A percentile compares a stretch with the other conserved stretches of the same genome.
Evolutionary conservation across 2,113 vertebrate genomes (phyloP).

Genomic region (Beaufortia kweichowensis): DNA sequence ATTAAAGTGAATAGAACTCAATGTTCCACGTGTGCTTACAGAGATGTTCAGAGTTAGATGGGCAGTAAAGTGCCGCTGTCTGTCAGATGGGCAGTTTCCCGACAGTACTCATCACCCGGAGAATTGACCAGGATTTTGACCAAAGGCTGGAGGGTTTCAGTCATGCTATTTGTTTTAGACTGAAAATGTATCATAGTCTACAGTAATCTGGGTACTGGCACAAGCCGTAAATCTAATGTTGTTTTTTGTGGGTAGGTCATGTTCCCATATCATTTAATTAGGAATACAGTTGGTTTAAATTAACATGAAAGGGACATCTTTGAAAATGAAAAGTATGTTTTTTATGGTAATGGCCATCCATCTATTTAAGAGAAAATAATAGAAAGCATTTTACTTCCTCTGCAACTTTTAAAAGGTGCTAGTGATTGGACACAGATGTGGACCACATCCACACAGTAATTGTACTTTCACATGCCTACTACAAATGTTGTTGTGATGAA

Average conservation of each 20-base stretch:
- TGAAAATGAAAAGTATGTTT: too few species aligned
- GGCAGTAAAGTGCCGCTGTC: slow-evolving; percentile 53
- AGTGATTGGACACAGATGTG: slow-evolving; percentile 38
- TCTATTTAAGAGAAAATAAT: slow-evolving; percentile 65
- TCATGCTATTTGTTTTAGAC: background rate
- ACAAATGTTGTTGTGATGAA: background rate
- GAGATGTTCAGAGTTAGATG: slow-evolving; percentile 62
- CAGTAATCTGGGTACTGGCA: background rate
- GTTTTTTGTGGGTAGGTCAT: background rate
- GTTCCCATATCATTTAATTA: background rate
- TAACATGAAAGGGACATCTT: slow-evolving; percentile 2
- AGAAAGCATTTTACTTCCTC: slow-evolving; percentile 47
- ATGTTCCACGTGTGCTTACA: too few species aligned
- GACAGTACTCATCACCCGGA: slow-evolving; percentile 30
- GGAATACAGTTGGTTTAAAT: background rate
- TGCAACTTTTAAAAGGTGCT: background rate
- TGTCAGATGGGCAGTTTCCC: slow-evolving; percentile 42
- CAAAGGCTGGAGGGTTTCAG: slow-evolving; percentile 5
- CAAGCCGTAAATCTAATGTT: background rate
- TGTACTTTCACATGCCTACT: background rate
- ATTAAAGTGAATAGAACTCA: too few species aligned
- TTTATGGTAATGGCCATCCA: too few species aligned
- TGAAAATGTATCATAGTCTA: slow-evolving; percentile 8
- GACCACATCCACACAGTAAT: background rate
- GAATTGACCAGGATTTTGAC: slow-evolving; percentile 47